Base-by-base conservation (phyloP, 2,888 invertebrate genomes). In the Marronus borbonicus region DNA sequence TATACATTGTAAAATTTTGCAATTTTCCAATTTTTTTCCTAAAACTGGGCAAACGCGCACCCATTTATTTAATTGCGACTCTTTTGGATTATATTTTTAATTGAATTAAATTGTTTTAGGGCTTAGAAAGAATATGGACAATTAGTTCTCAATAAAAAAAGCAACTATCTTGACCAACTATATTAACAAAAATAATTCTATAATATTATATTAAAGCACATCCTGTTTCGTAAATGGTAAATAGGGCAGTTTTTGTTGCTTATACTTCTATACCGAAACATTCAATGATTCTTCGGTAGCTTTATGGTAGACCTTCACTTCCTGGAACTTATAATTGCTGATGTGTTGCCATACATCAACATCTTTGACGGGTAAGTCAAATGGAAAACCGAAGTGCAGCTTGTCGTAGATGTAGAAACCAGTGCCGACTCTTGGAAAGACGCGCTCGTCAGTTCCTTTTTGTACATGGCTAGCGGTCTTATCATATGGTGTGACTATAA, bases 301-400 rank as follows among this genome's bases (percentile, higher is more conserved):
- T 62, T 82, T 91, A 88, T 94, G 93, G 89, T 91, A 93, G 84
- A 94, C 90, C 81, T 89, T 89, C 3, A 92, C 90, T 82, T 93
- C 93, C 81, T 93, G 90, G 86, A 93, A 92, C 86, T 90, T 91
- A 89, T 92, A 92, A 89, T 95, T 94, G 58, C 93, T 91, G 20
- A 92, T 92, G 12, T 74, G 14, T 80, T 89, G 12, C 44, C 44
- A 49, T 10, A 49, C n/a, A 49, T 44, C 12, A 10, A 17, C 89
- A 65, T 88, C 88, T 62, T 91, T 89, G 84, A 93, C 91, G 24
- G 89, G 88, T 83, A 94, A 92, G 86, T 95, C 94, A 86, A 95
- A 91, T 80, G 95, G 95, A 90, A 92, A 95, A 75, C 94, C 94
- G 83, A 93, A 90, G 68, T 94, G 91, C 86, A 91, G 90, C 81